These are phyloP conservation scores for Catostylus mosaicus DNA, from an alignment of 30 jellyfish, hydroid and myxozoan genomes.

Conservation along the genomic window DNA sequence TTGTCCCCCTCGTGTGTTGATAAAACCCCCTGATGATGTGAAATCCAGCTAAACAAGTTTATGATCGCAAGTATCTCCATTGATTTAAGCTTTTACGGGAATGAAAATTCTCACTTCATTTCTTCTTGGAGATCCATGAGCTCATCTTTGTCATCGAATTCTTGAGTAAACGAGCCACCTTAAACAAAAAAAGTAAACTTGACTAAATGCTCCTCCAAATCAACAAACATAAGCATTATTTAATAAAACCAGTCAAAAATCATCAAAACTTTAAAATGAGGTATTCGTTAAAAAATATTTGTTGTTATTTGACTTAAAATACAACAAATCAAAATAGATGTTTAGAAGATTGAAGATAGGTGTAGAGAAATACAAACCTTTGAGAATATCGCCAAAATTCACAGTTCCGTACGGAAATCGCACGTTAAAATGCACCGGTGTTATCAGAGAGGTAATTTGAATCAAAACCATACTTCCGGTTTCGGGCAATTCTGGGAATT, in stretches of 20 bases:
- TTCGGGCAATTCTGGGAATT: slow-evolving; percentile 52
- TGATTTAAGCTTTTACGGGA: background rate
- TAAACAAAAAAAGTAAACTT: background rate
- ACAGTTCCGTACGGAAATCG: slow-evolving; percentile 84
- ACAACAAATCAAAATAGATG: background rate
- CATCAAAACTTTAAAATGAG: background rate
- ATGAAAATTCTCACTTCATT: slow-evolving; percentile 55
- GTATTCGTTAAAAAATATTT: background rate
- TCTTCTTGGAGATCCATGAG: slow-evolving; percentile 50
- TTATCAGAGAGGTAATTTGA: slow-evolving; percentile 71
- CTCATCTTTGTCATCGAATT: slow-evolving; percentile 51
- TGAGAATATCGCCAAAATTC: slow-evolving; percentile 42
- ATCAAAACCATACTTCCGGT: slow-evolving; percentile 76
- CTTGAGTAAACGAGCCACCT: slow-evolving; percentile 3
- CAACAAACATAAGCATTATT: background rate
- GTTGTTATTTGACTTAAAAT: background rate
- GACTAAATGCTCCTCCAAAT: background rate
- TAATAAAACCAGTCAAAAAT: background rate
- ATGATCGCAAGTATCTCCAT: background rate
- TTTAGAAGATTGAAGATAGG: background rate
- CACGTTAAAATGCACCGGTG: slow-evolving; percentile 90
- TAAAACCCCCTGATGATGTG: background rate
- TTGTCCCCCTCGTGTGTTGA: background rate
- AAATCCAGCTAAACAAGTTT: background rate
- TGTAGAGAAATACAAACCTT: background rate